Evolutionary conservation across 1,140 invertebrate genomes (phyloP).

Genomic region (Listronotus oregonensis): DNA sequence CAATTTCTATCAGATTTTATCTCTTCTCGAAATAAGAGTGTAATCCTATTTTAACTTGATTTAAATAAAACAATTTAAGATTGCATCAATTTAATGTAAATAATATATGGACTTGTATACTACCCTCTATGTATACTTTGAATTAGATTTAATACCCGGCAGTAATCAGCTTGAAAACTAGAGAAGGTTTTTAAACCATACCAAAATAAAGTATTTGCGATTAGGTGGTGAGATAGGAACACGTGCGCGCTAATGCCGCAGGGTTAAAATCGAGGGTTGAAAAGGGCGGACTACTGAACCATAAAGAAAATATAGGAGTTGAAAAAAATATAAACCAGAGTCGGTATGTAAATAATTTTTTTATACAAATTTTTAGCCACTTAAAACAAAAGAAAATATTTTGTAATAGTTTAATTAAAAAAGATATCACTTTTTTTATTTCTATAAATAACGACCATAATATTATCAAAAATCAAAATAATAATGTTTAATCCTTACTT

Average conservation of each 20-base stretch:
- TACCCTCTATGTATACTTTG: too few species aligned
- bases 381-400: too few species aligned
- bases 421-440: too few species aligned
- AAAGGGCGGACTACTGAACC: constrained; percentile 3
- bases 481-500: too few species aligned
- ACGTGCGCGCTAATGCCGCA: constrained; percentile 33
- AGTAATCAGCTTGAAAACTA: constrained; percentile 23
- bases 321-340: background rate
- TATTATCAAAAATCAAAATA: too few species aligned
- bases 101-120: background rate
- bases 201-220: constrained; percentile 39
- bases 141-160: constrained; percentile 29
- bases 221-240: constrained; percentile 39
- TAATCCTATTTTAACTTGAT: background rate
- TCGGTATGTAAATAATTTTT: too few species aligned
- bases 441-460: too few species aligned
- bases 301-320: background rate
- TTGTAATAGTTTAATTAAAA: too few species aligned
- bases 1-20: too few species aligned
- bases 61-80: too few species aligned
- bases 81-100: background rate
- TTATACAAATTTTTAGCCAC: too few species aligned
- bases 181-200: constrained; percentile 32
- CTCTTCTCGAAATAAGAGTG: background rate
- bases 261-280: constrained; percentile 32